Evolutionary conservation across 2,888 invertebrate species (phyloP).

Genomic region (Papilio protenor): DNA sequence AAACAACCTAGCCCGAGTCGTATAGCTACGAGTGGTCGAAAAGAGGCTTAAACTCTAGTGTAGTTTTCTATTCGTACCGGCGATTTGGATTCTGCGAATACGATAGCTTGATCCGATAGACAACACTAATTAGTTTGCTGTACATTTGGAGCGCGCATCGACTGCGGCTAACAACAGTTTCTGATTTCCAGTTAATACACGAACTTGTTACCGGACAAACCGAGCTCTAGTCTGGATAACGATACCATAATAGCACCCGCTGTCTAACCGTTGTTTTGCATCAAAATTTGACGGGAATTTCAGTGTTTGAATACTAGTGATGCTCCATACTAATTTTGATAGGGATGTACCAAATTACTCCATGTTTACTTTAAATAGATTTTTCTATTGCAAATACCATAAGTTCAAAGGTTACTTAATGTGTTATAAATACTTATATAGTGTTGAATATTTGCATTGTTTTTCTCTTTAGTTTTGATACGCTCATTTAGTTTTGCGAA

Average conservation of each 20-base stretch:
- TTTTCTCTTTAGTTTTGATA: not conserved
- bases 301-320: constrained; percentile 13
- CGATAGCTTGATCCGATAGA: constrained; percentile 40
- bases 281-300: constrained; percentile 35
- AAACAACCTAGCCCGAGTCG: not conserved
- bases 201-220: constrained; percentile 36
- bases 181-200: constrained; percentile 35
- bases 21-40: not conserved
- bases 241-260: constrained; percentile 38
- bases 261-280: constrained; percentile 26
- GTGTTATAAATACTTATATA: not conserved
- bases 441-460: not conserved
- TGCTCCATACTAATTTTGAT: constrained; percentile 9
- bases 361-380: not conserved
- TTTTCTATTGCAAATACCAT: not conserved
- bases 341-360: not conserved
- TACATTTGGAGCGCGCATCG: constrained; percentile 31
- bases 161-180: constrained; percentile 34
- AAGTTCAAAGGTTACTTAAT: no score
- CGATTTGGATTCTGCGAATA: constrained; percentile 39
- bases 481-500: not conserved
- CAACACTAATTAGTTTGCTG: constrained; percentile 42
- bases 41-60: not conserved
- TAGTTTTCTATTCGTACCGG: constrained; percentile 32
- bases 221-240: constrained; percentile 32